phyloP scores from a whole-genome alignment of 2,113 vertebrate genomes.

The Shinisaurus crocodilurus region DNA sequence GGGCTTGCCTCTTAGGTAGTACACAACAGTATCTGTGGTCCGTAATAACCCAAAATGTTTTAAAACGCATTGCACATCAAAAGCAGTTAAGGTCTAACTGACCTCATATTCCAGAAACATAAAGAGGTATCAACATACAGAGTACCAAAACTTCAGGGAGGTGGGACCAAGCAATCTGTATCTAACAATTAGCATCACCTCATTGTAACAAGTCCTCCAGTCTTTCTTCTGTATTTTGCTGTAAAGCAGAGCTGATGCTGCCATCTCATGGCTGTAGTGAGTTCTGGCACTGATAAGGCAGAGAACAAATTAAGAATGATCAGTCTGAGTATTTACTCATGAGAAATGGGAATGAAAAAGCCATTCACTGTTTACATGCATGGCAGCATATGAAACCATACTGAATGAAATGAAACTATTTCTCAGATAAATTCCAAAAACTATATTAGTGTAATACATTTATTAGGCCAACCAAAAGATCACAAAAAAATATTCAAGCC shows the following conservation, averaged over 20 bases:
- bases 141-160: background rate
- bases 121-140: background rate
- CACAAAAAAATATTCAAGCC: too few species aligned
- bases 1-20: too few species aligned
- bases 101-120: background rate
- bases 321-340: background rate
- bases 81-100: background rate
- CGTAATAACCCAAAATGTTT: background rate
- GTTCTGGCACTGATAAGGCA: background rate
- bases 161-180: background rate
- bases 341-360: background rate
- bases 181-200: background rate
- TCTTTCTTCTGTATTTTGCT: background rate
- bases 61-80: background rate
- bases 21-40: too few species aligned
- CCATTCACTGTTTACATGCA: background rate
- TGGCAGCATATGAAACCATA: background rate
- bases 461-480: too few species aligned
- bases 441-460: too few species aligned
- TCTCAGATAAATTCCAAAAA: too few species aligned
- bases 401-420: background rate
- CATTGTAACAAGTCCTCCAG: background rate
- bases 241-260: background rate
- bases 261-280: constrained; percentile 33
- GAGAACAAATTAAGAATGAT: background rate